Conservation (phyloP, 2,888 invertebrate genomes). For the Sipunculus nudus region DNA sequence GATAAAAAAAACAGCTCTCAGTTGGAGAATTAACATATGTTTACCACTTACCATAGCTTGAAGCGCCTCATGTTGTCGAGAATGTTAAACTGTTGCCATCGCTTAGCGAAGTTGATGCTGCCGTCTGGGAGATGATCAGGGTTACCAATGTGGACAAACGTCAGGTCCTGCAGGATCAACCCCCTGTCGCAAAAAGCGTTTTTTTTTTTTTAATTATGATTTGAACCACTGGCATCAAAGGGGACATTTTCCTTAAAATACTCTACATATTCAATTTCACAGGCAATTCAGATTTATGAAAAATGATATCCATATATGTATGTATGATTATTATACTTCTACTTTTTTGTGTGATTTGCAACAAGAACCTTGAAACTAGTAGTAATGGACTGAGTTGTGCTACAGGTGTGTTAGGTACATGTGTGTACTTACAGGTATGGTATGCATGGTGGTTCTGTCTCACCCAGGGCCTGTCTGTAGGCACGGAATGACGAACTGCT, state of each 20-base stretch:
- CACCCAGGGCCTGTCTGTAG: conserved; percentile 92
- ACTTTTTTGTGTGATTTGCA: no score
- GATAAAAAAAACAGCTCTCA: no score
- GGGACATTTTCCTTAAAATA: not conserved
- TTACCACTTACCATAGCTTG: conserved; percentile 91
- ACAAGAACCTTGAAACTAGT: no score
- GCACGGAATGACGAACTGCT: conserved; percentile 97
- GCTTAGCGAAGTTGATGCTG: conserved; percentile 81
- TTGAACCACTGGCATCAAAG: not conserved
- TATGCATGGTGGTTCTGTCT: conserved; percentile 97
- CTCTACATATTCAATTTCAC: no score
- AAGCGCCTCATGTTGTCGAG: conserved; percentile 98
- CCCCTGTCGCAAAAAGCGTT: no score
- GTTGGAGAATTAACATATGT: no score
- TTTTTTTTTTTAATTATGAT: not conserved
- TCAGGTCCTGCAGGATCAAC: conserved; percentile 96
- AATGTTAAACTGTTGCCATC: conserved; percentile 98
- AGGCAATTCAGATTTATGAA: no score
- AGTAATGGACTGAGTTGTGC: no score
- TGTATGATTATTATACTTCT: no score
- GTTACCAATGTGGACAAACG: conserved; percentile 98
- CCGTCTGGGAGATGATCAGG: conserved; percentile 87
- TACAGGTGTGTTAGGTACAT: no score
- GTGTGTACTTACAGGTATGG: conserved; percentile 89
- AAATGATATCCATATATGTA: no score